These are phyloP conservation scores for Xylocopa sonorina DNA, from an alignment of 1,140 invertebrate species.

Conservation along the genomic window DNA sequence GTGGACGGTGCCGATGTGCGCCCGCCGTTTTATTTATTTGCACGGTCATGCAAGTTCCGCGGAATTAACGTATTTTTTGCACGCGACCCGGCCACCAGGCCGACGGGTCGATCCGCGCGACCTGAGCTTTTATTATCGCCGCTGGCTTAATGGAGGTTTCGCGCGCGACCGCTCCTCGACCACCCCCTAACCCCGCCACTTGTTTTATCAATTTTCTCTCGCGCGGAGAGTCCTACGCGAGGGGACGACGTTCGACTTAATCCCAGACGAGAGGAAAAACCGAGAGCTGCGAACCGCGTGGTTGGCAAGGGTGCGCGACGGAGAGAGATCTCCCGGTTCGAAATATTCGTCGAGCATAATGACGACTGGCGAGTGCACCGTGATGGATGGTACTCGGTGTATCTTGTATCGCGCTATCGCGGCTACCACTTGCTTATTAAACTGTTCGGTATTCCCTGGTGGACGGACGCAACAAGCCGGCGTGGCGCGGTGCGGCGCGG, in stretches of 20 bases:
- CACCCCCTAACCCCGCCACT: no score
- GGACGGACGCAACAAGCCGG: slow-evolving; percentile 63
- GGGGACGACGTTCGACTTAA: no score
- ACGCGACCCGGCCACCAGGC: slow-evolving; percentile 69
- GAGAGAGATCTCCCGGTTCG: not conserved
- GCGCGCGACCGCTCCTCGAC: slow-evolving; percentile 5
- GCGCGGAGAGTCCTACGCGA: not conserved
- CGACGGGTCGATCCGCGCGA: slow-evolving; percentile 61
- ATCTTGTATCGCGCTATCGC: slow-evolving; percentile 71
- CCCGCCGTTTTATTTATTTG: slow-evolving; percentile 79
- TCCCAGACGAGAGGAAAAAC: not conserved
- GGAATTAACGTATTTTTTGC: slow-evolving; percentile 80
- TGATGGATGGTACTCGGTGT: slow-evolving; percentile 70
- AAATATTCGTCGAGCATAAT: slow-evolving; percentile 55
- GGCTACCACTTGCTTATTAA: slow-evolving; percentile 74
- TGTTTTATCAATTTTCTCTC: slow-evolving; percentile 18
- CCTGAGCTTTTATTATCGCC: slow-evolving; percentile 64
- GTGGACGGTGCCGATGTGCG: slow-evolving; percentile 39
- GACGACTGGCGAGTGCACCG: slow-evolving; percentile 60
- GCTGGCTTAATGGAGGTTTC: slow-evolving; percentile 32
- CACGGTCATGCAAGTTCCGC: slow-evolving; percentile 77
- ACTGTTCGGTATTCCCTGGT: slow-evolving; percentile 72
- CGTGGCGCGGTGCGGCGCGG: no score
- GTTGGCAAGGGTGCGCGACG: slow-evolving; percentile 3
- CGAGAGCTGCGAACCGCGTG: not conserved